phyloP scores from a whole-genome alignment of 1,140 invertebrate genomes.

The Colletes latitarsis region DNA sequence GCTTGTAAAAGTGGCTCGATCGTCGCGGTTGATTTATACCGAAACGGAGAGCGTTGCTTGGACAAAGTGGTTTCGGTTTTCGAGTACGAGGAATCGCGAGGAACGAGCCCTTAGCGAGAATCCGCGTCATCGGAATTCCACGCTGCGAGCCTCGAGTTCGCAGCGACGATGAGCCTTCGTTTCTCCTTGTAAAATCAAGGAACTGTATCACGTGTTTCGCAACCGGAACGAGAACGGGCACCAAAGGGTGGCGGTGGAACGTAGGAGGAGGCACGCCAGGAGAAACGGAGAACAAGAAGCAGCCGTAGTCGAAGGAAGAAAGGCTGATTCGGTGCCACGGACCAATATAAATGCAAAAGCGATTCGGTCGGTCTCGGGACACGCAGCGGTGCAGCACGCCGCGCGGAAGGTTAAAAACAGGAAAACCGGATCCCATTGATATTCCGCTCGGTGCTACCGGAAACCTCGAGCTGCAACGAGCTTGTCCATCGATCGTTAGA shows the following conservation, averaged over 20 bases:
- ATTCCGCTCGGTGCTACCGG: conserved; percentile 63
- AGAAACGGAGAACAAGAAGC: background rate
- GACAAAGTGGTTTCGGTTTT: background rate
- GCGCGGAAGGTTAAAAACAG: conserved; percentile 46
- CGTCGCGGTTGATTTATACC: too few relatives aligned
- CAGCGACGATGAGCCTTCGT: background rate
- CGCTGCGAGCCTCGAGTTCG: background rate
- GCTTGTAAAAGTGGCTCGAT: too few relatives aligned
- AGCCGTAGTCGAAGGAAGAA: conserved; percentile 7
- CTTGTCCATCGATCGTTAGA: conserved; percentile 35
- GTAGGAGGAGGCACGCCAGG: background rate
- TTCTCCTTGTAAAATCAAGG: conserved; percentile 25
- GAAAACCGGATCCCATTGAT: conserved; percentile 63
- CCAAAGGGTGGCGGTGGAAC: too few relatives aligned
- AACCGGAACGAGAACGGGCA: background rate
- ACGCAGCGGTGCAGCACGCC: background rate
- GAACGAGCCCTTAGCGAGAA: background rate
- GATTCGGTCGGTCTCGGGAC: conserved; percentile 32
- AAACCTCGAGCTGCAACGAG: conserved; percentile 44
- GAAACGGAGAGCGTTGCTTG: too few relatives aligned
- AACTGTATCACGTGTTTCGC: background rate
- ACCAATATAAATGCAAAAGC: conserved; percentile 73
- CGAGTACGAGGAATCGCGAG: background rate
- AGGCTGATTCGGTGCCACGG: conserved; percentile 22
- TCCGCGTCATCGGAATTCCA: background rate